Base-by-base conservation (phyloP, 2,113 vertebrate genomes). In the Grallaria varia region DNA sequence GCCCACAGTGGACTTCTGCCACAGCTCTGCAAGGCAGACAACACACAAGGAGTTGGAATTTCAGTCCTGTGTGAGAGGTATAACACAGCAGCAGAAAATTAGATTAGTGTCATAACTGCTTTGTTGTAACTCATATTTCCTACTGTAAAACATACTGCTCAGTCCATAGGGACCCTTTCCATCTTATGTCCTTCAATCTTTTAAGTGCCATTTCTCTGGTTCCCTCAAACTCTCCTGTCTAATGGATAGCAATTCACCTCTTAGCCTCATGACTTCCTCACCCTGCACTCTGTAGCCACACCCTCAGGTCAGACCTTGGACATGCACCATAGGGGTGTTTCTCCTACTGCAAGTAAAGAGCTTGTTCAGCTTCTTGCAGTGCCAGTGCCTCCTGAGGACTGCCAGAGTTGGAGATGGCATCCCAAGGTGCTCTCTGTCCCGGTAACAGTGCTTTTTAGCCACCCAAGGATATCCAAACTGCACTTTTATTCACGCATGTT, bases 401-500 rank as follows among this genome's bases (percentile, higher is more conserved):
- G 8, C 23, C 24, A 35, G 37, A 30, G 7, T 27, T 75, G 23
- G 66, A 60, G 27, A 31, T 72, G 5, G 39, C 68, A 68, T 16
- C 18, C 24, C 27, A 31, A 13, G 20, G 12, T 44, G 8, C 39
- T 79, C 6, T 30, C 47, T 72, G 8, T 83, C 53, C 30, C 56
- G 62, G 9, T 27, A 83, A 4, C 49, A 16, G 25, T 47, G n/a
- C 53, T 88, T 42, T 80, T 77, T 53, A 80, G 31, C 40, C 45
- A 44, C 14, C 16, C 14, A 76, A 28, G 27, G 12, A 37, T 15
- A 25, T 74, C 22, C 18, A 20, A 1, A 28, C 28, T 58, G 12
- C 7, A 1, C 17, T 28, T 83, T 42, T 56, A 18, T 55, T 63
- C 1, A 1, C 50, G 12, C 8, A 10, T 3, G 0, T 16, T 59